phyloP scores from a whole-genome alignment of 2,797 vertebrate genomes.

The Lepus townsendii region DNA sequence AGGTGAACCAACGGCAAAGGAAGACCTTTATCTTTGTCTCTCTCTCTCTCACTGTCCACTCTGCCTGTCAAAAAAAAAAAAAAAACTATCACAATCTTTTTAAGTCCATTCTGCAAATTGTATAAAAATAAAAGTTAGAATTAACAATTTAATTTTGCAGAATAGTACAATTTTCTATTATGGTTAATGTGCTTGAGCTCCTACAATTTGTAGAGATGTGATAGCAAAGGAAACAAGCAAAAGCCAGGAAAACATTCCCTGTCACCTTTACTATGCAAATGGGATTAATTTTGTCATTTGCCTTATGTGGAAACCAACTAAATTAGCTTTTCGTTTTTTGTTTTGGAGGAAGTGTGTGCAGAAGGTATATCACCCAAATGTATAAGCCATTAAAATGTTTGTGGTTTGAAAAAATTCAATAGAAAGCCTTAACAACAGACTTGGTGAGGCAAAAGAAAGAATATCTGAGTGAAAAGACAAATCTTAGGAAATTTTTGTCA shows the following conservation, averaged over 20 bases:
- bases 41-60: too few relatives aligned
- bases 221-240: conserved; percentile 89
- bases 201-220: conserved; percentile 91
- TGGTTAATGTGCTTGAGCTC: conserved; percentile 92
- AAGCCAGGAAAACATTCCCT: conserved; percentile 88
- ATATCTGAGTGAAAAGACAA: too few relatives aligned
- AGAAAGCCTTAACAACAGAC: too few relatives aligned
- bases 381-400: conserved; percentile 79
- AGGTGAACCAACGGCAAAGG: too few relatives aligned
- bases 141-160: conserved; percentile 95
- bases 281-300: conserved; percentile 98
- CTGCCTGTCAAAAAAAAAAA: too few relatives aligned
- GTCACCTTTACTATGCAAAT: conserved; percentile 90
- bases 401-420: conserved; percentile 67
- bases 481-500: too few relatives aligned
- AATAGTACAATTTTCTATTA: conserved; percentile 94
- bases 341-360: conserved; percentile 88
- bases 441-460: too few relatives aligned
- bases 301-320: conserved; percentile 96
- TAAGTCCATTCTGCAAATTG: conserved; percentile 88
- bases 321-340: conserved; percentile 65
- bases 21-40: too few relatives aligned
- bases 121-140: conserved; percentile 88
- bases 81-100: conserved; percentile 86
- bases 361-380: conserved; percentile 84